phyloP scores from a whole-genome alignment of 2,113 vertebrate genomes.

The Mus musculus region GRCm39 chr3:153909001-153909500 shows the following conservation, averaged over 20 bases:
- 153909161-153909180: not conserved
- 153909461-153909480: not conserved
- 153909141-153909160: not conserved
- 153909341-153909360: constrained; percentile 54
- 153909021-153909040: not conserved
- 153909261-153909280: not conserved
- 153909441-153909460: not conserved
- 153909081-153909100: not conserved
- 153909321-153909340: not conserved
- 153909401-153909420: not conserved
- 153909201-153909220: not conserved
- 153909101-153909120: not conserved
- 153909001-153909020: not conserved
- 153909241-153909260: not conserved
- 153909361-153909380: not conserved
- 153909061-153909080: not conserved
- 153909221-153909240: not conserved
- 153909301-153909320: not conserved
- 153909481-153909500: not conserved
- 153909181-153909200: not conserved
- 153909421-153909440: not conserved
- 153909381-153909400: not conserved
- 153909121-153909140: not conserved
- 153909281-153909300: not conserved
- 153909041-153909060: not conserved